Base-by-base conservation (phyloP, 1,140 invertebrate genomes). In the Latrodectus geometricus region DNA sequence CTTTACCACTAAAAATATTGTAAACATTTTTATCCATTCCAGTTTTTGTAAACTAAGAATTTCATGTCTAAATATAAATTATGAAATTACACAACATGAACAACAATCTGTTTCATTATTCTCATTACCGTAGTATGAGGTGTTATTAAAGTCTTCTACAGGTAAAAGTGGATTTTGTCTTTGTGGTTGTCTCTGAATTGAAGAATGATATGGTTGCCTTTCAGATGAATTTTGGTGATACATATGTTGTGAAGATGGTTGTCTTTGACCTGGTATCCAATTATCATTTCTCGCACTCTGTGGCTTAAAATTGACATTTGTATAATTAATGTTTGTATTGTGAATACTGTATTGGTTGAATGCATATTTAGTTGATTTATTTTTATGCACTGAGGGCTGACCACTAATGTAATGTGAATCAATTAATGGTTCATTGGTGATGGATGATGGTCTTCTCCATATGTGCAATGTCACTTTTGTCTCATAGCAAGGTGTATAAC, bases 401-500 rank as follows among this genome's bases (percentile, higher is more conserved):
- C 65, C 17, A 66, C 17, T 8, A 66, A n/a, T 66, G 17, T 17
- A 8, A 20, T 66, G 20, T 66, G 17, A n/a, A 66, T 66, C 11
- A 66, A n/a, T 66, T 20, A 66, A 21, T 69, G 17, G 68, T 2
- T 23, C 68, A 15, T 23, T n/a, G 20, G 2, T 9, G 20, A 2
- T 69, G 8, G n/a, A n/a, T n/a, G n/a, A n/a, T n/a, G 66, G 50
- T 14, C 75, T 84, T 49, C 48, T 66, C 81, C 54, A 75, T 14
- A 84, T 50, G 4, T 75, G 72, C 11, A 84, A 48, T 9, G 81
- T 68, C 2, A 84, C 81, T 75, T 50, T 84, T 5, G 81, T 84
- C 73, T 84, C 73, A 9, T 50, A 66, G 48, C 73, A 76, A 52
- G 69, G 70, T 15, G 73, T 84, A 17, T 84, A 84, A 20, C 81